A percentile compares a stretch with the other conserved stretches of the same genome.
phyloP scores from a whole-genome alignment of 2,113 vertebrate species.

The Rutilus rutilus region DNA sequence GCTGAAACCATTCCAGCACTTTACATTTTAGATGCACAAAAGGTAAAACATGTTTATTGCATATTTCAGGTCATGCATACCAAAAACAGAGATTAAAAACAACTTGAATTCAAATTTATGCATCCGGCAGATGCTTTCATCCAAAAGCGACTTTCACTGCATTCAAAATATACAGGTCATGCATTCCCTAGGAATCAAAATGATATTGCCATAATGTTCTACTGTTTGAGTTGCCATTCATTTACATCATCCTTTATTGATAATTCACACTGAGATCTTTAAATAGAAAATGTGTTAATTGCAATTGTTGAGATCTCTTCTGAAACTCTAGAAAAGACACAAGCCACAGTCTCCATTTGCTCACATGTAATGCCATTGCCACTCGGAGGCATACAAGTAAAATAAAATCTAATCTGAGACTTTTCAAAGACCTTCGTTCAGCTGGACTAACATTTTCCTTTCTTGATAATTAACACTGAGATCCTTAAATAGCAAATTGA shows the following conservation, averaged over 20 bases:
- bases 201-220: neutral
- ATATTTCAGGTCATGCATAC: constrained; percentile 5
- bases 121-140: neutral
- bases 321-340: neutral
- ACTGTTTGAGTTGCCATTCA: neutral
- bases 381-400: neutral
- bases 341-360: too few species aligned
- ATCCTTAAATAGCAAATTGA: too few species aligned
- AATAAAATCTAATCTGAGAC: neutral
- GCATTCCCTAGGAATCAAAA: neutral
- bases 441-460: neutral
- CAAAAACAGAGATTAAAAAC: neutral
- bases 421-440: neutral
- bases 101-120: neutral
- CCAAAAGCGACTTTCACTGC: neutral
- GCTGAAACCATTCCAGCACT: neutral
- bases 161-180: neutral
- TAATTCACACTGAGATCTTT: neutral
- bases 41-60: neutral
- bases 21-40: neutral
- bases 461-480: too few species aligned
- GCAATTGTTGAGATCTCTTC: neutral
- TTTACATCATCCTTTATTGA: neutral
- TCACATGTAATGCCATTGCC: too few species aligned
- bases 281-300: neutral